Evolutionary conservation across 2,113 vertebrate genomes (phyloP).

Genomic region (Callopanchax toddi): DNA sequence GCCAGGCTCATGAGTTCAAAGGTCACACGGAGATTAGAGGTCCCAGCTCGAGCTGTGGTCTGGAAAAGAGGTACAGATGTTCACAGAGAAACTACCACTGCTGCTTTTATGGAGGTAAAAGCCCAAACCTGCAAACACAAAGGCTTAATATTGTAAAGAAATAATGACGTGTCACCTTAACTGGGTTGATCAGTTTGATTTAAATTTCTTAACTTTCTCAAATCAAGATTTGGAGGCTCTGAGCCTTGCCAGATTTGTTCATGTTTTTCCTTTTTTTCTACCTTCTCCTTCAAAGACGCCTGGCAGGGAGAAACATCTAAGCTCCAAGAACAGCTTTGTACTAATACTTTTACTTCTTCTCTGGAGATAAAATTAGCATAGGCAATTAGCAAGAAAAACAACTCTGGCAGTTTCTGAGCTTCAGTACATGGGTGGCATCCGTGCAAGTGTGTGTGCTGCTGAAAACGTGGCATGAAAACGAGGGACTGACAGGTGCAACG

Average conservation of each 20-base stretch:
- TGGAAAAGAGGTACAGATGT: conserved; percentile 3
- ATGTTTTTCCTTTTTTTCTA: background rate
- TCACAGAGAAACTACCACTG: conserved; percentile 2
- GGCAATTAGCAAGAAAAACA: conserved; percentile 68
- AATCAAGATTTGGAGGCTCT: conserved; percentile 11
- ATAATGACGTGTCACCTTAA: conserved; percentile 11
- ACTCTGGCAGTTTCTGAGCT: conserved; percentile 42
- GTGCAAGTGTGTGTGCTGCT: conserved; percentile 9
- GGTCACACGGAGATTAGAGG: conserved; percentile 55
- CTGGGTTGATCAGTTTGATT: background rate
- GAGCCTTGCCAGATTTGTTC: background rate
- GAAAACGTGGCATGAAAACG: conserved; percentile 39
- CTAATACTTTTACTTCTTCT: conserved; percentile 49
- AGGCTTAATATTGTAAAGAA: background rate
- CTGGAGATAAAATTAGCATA: conserved; percentile 66
- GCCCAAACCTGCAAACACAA: background rate
- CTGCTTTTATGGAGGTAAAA: background rate
- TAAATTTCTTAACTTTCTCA: conserved; percentile 25
- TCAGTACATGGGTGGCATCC: conserved; percentile 39
- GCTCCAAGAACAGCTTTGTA: conserved; percentile 41
- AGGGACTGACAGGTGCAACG: conserved; percentile 56
- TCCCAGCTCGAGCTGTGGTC: conserved; percentile 34
- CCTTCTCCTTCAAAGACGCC: conserved; percentile 22
- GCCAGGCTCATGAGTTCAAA: conserved; percentile 55
- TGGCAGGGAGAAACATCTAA: conserved; percentile 53